phyloP scores from a whole-genome alignment of 2,888 invertebrate genomes.

The Dexiosoma caninum region DNA sequence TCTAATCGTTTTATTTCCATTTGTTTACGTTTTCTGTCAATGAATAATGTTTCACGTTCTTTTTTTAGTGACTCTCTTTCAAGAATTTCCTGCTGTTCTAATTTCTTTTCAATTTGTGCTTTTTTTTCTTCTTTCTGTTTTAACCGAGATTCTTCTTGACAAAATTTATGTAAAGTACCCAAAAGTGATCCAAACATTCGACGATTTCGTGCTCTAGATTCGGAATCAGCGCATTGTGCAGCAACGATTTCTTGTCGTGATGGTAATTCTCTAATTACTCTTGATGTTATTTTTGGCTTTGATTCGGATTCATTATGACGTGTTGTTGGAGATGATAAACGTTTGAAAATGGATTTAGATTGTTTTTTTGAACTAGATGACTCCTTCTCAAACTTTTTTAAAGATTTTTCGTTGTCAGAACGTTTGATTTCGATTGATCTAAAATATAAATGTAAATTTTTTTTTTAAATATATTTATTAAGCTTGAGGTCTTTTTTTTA shows the following conservation, averaged over 20 bases:
- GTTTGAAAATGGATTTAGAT: conserved; percentile 71
- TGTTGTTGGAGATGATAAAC: conserved; percentile 69
- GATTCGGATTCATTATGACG: conserved; percentile 69
- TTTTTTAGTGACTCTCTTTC: conserved; percentile 91
- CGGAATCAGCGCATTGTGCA: conserved; percentile 90
- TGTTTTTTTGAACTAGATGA: conserved; percentile 69
- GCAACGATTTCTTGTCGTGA: conserved; percentile 88
- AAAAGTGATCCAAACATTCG: conserved; percentile 97
- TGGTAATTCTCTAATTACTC: conserved; percentile 91
- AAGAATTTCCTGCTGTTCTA: conserved; percentile 92
- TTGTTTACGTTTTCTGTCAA: conserved; percentile 91
- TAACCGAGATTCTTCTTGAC: conserved; percentile 93
- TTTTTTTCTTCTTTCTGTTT: conserved; percentile 92
- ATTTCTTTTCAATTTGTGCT: conserved; percentile 89
- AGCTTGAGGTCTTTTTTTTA: too few species aligned
- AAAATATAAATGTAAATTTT: conserved; percentile 10
- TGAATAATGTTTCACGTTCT: conserved; percentile 90
- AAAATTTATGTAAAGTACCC: conserved; percentile 96
- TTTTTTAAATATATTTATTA: too few species aligned
- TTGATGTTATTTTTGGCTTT: conserved; percentile 84
- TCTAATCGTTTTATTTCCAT: conserved; percentile 92
- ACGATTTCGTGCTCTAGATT: conserved; percentile 89
- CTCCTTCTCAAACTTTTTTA: conserved; percentile 33
- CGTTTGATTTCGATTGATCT: conserved; percentile 50
- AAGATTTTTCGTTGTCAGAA: conserved; percentile 41